A percentile compares a stretch with the other conserved stretches of the same genome.
phyloP scores from a whole-genome alignment of 2,113 vertebrate genomes.

The Nothocercus nigrocapillus region DNA sequence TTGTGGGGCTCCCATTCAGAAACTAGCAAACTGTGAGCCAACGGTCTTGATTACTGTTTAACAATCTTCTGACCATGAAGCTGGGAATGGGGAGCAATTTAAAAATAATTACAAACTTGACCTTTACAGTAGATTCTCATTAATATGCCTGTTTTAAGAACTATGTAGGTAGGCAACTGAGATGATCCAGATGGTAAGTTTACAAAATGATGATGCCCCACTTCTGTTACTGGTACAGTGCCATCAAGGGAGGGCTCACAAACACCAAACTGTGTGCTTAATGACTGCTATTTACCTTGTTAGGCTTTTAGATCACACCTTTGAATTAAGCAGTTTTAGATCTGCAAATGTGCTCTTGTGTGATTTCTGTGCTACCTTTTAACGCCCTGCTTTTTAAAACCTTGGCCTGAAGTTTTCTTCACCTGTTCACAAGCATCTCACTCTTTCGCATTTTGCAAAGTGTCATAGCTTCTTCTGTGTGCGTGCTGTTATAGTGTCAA shows the following conservation, averaged over 20 bases:
- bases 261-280: fast-evolving
- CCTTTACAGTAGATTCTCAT: not conserved
- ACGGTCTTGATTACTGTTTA: not conserved
- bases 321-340: not conserved
- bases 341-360: not conserved
- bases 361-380: not conserved
- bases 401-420: not conserved
- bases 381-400: not conserved
- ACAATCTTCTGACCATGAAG: not conserved
- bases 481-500: not conserved
- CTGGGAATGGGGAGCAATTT: not conserved
- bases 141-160: not conserved
- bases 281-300: not conserved
- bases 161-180: not conserved
- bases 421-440: fast-evolving
- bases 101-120: not conserved
- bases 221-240: not conserved
- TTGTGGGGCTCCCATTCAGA: not conserved
- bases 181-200: not conserved
- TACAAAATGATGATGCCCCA: not conserved
- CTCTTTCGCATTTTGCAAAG: not conserved
- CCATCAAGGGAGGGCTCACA: not conserved
- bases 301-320: not conserved
- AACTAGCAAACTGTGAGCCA: not conserved
- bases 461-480: not conserved